Percentiles rank a stretch among this genome's conserved stretches.
These are phyloP conservation scores for Lindbergichthys nudifrons DNA, from an alignment of 2,797 vertebrate genomes.

Conservation along the genomic window DNA sequence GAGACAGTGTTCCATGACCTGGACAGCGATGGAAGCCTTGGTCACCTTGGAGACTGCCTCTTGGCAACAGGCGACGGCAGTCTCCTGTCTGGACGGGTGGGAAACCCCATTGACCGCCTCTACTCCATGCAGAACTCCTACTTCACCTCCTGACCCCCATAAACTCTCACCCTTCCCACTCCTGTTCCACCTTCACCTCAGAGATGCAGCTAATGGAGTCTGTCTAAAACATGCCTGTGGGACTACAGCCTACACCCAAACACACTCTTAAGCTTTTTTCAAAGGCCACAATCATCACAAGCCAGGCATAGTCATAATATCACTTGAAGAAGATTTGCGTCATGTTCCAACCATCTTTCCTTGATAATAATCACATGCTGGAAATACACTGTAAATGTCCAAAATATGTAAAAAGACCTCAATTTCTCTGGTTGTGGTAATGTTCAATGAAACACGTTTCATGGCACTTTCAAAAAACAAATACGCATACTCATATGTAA, in stretches of 20 bases:
- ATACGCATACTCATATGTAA: constrained; percentile 61
- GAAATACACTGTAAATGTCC: constrained; percentile 77
- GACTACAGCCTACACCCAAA: constrained; percentile 59
- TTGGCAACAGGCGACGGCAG: constrained; percentile 86
- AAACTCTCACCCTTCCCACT: constrained; percentile 72
- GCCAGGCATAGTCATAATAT: constrained; percentile 40
- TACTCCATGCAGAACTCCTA: constrained; percentile 97
- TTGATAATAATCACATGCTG: constrained; percentile 76
- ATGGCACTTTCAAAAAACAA: constrained; percentile 69
- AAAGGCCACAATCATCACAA: constrained; percentile 51
- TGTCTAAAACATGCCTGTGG: constrained; percentile 70
- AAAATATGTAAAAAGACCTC: constrained; percentile 68
- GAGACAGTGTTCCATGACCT: constrained; percentile 93
- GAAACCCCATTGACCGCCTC: constrained; percentile 93
- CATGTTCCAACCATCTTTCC: constrained; percentile 49
- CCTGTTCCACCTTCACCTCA: constrained; percentile 73
- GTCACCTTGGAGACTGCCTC: constrained; percentile 91
- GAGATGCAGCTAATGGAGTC: constrained; percentile 80
- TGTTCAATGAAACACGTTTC: constrained; percentile 58
- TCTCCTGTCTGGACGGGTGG: constrained; percentile 87
- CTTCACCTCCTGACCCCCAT: constrained; percentile 92
- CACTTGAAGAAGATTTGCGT: constrained; percentile 52
- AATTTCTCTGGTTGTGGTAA: constrained; percentile 68
- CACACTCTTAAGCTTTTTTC: constrained; percentile 63
- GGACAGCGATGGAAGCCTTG: constrained; percentile 90